Percentiles rank a stretch among this genome's conserved stretches.
phyloP scores from a whole-genome alignment of 1,140 invertebrate genomes.

The Laupala kohalensis region DNA sequence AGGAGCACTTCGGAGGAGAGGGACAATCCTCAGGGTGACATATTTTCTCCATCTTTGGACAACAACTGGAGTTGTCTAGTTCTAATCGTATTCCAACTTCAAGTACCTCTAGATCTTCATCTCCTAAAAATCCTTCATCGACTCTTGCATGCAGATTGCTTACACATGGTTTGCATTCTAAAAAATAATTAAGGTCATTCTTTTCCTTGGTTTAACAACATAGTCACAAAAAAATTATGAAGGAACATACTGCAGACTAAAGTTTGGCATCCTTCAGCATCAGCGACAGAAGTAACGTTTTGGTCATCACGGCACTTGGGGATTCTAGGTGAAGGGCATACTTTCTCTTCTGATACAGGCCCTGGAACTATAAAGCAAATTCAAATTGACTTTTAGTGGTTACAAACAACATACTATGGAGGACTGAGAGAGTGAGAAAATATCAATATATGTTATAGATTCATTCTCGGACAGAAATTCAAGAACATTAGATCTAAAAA shows the following conservation, averaged over 20 bases:
- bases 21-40: neutral
- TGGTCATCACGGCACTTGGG: constrained; percentile 57
- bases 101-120: neutral
- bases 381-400: neutral
- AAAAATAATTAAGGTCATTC: too few species aligned
- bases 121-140: neutral
- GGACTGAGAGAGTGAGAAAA: neutral
- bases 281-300: constrained; percentile 44
- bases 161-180: neutral
- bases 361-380: constrained; percentile 33
- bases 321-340: constrained; percentile 41
- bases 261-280: constrained; percentile 43
- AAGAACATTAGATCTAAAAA: neutral
- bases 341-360: constrained; percentile 27
- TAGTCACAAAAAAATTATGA: neutral
- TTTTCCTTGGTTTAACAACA: too few species aligned
- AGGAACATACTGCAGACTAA: constrained; percentile 49
- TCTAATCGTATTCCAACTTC: neutral
- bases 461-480: too few species aligned
- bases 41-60: neutral
- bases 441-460: neutral
- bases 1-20: too few species aligned
- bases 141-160: neutral
- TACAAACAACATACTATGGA: neutral
- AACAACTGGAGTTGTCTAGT: neutral